phyloP scores from a whole-genome alignment of 2,888 invertebrate species.

The Elegia similella region DNA sequence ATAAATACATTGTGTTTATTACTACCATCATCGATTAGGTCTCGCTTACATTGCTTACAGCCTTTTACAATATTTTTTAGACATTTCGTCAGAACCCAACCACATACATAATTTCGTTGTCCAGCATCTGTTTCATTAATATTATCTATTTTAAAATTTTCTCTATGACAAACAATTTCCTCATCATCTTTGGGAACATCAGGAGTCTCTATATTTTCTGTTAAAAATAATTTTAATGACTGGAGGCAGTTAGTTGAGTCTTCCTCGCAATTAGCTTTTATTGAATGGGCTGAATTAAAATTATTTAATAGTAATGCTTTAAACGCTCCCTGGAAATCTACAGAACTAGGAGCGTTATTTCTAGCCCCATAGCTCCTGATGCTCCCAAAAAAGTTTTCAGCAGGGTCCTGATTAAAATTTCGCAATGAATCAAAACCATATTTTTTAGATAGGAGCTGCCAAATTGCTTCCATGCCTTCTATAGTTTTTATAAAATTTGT shows the following conservation, averaged over 20 bases:
- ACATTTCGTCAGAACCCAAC: conserved; percentile 14
- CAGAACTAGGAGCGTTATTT: conserved; percentile 4
- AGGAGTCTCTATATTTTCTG: neutral
- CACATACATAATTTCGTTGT: conserved; percentile 16
- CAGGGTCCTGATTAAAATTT: conserved; percentile 22
- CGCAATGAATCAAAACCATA: conserved; percentile 26
- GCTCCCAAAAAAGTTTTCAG: conserved; percentile 11
- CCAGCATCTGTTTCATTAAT: conserved; percentile 11
- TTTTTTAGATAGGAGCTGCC: conserved; percentile 26
- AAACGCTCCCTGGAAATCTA: neutral
- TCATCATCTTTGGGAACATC: neutral
- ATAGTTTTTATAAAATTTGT: conserved; percentile 38
- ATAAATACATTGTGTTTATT: conserved; percentile 11
- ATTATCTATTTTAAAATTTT: neutral
- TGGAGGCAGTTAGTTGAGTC: conserved; percentile 1
- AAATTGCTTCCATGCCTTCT: conserved; percentile 31
- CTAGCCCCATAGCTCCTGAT: conserved; percentile 10
- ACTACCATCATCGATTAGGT: neutral
- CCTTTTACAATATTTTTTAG: conserved; percentile 9
- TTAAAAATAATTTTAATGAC: conserved; percentile 13
- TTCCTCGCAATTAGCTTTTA: conserved; percentile 5
- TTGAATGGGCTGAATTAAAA: conserved; percentile 5
- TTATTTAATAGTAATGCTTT: conserved; percentile 12
- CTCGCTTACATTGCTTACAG: conserved; percentile 13
- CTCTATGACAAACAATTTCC: neutral